Evolutionary conservation across 35 echinoderm and acorn worm species (phyloP), one percentile per base, ranked within the genome.

Genomic region (Apostichopus californicus): DNA sequence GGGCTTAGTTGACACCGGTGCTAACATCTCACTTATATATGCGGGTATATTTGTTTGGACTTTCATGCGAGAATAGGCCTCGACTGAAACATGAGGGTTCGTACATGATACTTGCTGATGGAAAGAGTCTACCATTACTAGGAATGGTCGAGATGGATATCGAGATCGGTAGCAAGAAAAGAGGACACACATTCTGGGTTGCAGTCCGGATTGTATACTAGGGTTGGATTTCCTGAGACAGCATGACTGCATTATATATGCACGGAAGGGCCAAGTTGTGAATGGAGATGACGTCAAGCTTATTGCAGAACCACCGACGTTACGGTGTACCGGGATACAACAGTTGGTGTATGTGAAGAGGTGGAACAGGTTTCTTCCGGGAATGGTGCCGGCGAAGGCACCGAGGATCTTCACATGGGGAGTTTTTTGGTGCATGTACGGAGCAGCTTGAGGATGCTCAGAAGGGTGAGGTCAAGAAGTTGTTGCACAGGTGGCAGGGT

Each of bases 401-500:
- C 57, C 85, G 66, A 65, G 21, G 56, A 87, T 63, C 85, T 66
- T 71, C 85, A 71, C 4, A 26, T 6, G 57, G 85, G 57, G n/a
- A 77, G 68, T 78, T 90, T 72, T 90, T 55, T 90, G 88, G 54
- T 5, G 72, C 8, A 24, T 77, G 68, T 56, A 77, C 88, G n/a
- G 88, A 9, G 53, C 59, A 77, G 66, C 25, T 90, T 8, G 73
- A 77, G 5, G 73, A 77, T 56, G 55, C 73, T 26, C 88, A 90
- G 78, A 83, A 82, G 17, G 46, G 68, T 15, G 77, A 54, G 79
- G 79, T 81, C 57, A 81, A 10, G 54, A 78, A 87, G 13, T 34
- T 95, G 17, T 63, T 95, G 78, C 71, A 55, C 57, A 56, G 28
- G 53, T 95, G 85, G 54, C 90, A 91, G 13, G 91, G 87, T 17